Evolutionary conservation across 2,888 invertebrate genomes (phyloP), one percentile per base, ranked within the genome.

Genomic region (Falcaria lacertinaria): DNA sequence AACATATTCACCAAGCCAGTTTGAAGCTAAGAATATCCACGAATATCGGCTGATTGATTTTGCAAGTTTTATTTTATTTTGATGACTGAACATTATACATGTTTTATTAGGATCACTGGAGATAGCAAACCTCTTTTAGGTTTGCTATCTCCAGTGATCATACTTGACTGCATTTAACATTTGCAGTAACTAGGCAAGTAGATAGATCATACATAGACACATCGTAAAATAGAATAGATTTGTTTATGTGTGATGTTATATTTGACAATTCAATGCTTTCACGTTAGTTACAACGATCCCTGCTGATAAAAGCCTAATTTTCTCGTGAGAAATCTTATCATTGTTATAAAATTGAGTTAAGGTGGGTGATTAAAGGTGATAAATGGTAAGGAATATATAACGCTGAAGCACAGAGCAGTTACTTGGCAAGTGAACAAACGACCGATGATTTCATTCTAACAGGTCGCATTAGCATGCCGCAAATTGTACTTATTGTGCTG

Each of bases 391-490:
- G 45, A 50, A 39, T 49, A 52, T 48, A 45, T 44, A 45, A 25
- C 16, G 19, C 19, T 38, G 40, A 42, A 45, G 41, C 15, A 41
- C 39, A 35, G 36, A 14, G 14, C 28, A 39, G 39, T 35, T 34
- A 34, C 39, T 22, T 22, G 28, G 36, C 40, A 43, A 33, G 19
- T 28, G 33, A 50, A 50, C 45, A 41, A 42, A 39, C 44, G 34
- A 42, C 19, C 42, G 53, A 47, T 58, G 58, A 58, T 55, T 54
- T 60, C 60, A 58, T 53, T 52, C 42, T 53, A 44, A 42, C 42
- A 45, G 41, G 34, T 41, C 36, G 22, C 36, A 36, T 13, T 34
- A 34, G 34, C 34, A 33, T 34, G 15, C 34, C n/a, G 14, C 35
- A 16, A 35, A 34, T 25, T 16, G 16, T 25, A 34, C 11, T n/a